phyloP scores from a whole-genome alignment of 1,140 invertebrate species.

The Sminthurides bifidus region DNA sequence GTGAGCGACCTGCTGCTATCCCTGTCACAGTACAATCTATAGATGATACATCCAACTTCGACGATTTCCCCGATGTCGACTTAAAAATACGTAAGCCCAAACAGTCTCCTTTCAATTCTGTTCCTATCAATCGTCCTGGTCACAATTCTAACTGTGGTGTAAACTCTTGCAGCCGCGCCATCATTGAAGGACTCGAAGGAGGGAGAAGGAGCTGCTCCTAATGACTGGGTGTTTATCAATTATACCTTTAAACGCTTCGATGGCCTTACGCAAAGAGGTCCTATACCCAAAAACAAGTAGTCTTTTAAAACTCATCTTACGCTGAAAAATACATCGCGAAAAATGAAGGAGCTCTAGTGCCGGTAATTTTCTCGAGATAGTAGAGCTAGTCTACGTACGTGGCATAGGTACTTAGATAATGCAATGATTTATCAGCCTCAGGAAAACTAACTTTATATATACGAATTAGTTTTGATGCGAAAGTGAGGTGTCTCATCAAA shows the following conservation, averaged over 20 bases:
- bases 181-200: slow-evolving; percentile 55
- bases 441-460: no score
- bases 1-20: slow-evolving; percentile 94
- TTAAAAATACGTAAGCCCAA: slow-evolving; percentile 96
- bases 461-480: no score
- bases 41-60: slow-evolving; percentile 97
- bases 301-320: no score
- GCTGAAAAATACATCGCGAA: no score
- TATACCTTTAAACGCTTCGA: slow-evolving; percentile 99
- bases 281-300: slow-evolving; percentile 21
- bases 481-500: no score
- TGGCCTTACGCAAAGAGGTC: slow-evolving; percentile 62
- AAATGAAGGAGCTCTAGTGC: no score
- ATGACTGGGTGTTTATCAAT: slow-evolving; percentile 99
- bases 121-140: background rate
- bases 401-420: no score
- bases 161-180: slow-evolving; percentile 70
- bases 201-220: slow-evolving; percentile 60
- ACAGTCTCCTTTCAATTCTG: no score
- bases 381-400: no score
- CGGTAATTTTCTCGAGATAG: no score
- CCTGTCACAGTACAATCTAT: slow-evolving; percentile 49
- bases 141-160: background rate
- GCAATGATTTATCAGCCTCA: no score
- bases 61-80: slow-evolving; percentile 98